phyloP scores from a whole-genome alignment of 2,888 invertebrate genomes.

The Dermolepida albohirtum region DNA sequence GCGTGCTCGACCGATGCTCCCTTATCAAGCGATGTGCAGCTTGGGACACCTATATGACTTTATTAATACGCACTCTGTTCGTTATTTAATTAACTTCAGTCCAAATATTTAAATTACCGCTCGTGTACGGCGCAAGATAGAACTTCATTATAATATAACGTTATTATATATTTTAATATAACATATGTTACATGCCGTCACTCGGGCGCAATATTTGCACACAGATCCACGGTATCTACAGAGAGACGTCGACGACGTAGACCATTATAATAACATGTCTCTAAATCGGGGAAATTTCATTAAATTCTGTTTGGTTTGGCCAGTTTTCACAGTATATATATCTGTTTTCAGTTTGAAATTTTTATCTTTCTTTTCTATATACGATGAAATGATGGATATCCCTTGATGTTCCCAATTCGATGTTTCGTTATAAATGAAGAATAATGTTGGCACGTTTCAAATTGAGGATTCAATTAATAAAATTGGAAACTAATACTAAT shows the following conservation, averaged over 20 bases:
- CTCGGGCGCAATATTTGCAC: conserved; percentile 19
- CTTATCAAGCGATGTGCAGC: conserved; percentile 62
- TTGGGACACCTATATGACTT: conserved; percentile 59
- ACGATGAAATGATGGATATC: too few relatives aligned
- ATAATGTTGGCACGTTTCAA: too few relatives aligned
- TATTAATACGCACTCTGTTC: conserved; percentile 54
- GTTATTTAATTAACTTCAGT: conserved; percentile 60
- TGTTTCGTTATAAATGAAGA: too few relatives aligned
- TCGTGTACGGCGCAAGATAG: conserved; percentile 34
- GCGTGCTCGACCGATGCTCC: conserved; percentile 61
- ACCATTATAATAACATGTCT: too few relatives aligned
- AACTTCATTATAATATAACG: conserved; percentile 52
- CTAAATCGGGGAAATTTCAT: background rate
- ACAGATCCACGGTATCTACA: conserved; percentile 5
- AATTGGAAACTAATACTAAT: too few relatives aligned
- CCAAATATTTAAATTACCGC: conserved; percentile 57
- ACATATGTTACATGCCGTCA: conserved; percentile 53
- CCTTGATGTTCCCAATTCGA: too few relatives aligned
- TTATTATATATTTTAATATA: conserved; percentile 53
- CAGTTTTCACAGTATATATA: background rate
- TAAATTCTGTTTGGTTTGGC: background rate
- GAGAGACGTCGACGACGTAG: too few relatives aligned
- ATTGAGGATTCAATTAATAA: too few relatives aligned
- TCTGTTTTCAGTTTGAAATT: background rate
- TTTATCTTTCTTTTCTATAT: too few relatives aligned